Conservation (phyloP, 2,113 vertebrate genomes). For the Ceyx margarethae region DNA sequence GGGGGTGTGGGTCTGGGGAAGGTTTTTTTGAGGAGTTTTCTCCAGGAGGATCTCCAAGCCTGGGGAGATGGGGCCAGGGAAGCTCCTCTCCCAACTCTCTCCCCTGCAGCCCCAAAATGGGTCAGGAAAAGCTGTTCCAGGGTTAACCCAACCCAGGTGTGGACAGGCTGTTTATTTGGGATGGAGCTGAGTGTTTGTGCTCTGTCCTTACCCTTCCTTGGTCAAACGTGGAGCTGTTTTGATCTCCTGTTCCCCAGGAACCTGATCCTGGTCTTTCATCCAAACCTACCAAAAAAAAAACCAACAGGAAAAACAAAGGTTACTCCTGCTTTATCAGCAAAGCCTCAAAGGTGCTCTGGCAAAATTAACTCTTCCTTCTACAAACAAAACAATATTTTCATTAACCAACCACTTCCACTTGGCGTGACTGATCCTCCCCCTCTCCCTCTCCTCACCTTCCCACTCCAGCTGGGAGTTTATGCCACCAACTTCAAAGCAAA, state of each 20-base stretch:
- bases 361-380: slow-evolving; percentile 69
- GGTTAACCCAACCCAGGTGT: background rate
- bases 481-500: slow-evolving; percentile 25
- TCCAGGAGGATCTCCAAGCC: background rate
- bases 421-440: background rate
- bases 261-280: slow-evolving; percentile 90
- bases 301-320: slow-evolving; percentile 55
- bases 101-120: background rate
- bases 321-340: slow-evolving; percentile 66
- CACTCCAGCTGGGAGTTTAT: background rate
- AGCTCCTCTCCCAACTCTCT: fast-evolving
- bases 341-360: slow-evolving; percentile 61
- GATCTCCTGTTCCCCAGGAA: slow-evolving; percentile 90
- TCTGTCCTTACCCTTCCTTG: slow-evolving; percentile 87
- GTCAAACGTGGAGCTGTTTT: slow-evolving; percentile 92
- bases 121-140: background rate
- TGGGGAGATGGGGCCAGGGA: background rate
- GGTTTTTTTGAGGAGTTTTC: background rate
- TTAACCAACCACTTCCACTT: slow-evolving; percentile 50
- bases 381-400: slow-evolving; percentile 68
- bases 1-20: fast-evolving
- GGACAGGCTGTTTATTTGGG: background rate
- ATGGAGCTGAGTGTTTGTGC: background rate
- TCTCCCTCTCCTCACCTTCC: slow-evolving; percentile 43
- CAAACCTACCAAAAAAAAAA: slow-evolving; percentile 71